Evolutionary conservation across 1,140 invertebrate genomes (phyloP).

Genomic region (Zaprionus kolodkinae): DNA sequence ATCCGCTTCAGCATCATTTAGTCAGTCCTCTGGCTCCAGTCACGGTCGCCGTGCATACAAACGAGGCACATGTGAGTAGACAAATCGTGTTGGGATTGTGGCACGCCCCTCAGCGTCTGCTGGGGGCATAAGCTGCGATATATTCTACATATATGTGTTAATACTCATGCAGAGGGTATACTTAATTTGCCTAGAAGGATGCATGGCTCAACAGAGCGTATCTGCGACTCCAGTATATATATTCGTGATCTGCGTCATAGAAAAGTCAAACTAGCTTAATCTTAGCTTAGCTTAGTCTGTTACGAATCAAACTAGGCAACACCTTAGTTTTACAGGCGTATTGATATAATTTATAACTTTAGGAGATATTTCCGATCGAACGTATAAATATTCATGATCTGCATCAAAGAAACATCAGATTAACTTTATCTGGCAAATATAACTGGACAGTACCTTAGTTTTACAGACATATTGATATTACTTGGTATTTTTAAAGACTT

Average conservation of each 20-base stretch:
- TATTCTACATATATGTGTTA: not conserved
- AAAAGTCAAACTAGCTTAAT: not conserved
- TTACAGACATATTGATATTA: too few relatives aligned
- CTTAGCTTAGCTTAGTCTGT: too few relatives aligned
- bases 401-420: not conserved
- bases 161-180: not conserved
- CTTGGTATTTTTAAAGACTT: too few relatives aligned
- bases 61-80: slow-evolving; percentile 84
- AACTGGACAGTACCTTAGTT: too few relatives aligned
- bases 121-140: not conserved
- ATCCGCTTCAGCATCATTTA: slow-evolving; percentile 64
- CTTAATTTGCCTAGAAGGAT: not conserved
- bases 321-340: too few relatives aligned
- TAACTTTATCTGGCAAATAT: not conserved
- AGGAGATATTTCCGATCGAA: too few relatives aligned
- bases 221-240: not conserved
- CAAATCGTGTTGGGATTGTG: slow-evolving; percentile 1
- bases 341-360: too few relatives aligned
- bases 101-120: not conserved
- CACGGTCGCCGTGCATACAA: slow-evolving; percentile 84
- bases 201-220: not conserved
- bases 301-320: too few relatives aligned
- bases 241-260: not conserved
- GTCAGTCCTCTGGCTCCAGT: slow-evolving; percentile 83
- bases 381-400: not conserved